Conservation (phyloP, 2,113 vertebrate species). For the Atlantisia rogersi region DNA sequence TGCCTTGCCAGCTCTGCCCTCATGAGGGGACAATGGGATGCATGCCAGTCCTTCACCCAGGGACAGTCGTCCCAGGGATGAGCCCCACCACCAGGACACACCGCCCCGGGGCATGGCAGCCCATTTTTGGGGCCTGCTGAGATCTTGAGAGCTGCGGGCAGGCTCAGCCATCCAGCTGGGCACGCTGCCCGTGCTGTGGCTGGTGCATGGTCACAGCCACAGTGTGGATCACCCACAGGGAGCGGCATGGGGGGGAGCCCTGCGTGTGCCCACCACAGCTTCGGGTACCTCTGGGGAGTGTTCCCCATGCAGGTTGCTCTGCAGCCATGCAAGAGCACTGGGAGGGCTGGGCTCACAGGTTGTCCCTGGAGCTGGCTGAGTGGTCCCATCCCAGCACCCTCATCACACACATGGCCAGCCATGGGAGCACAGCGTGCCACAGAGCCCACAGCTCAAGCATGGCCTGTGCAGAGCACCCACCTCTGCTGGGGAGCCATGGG, state of each 20-base stretch:
- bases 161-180: background rate
- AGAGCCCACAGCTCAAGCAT: background rate
- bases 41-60: too few relatives aligned
- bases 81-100: background rate
- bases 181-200: background rate
- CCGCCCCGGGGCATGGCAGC: background rate
- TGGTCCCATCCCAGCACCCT: background rate
- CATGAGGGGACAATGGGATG: background rate
- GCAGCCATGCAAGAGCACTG: fast-evolving
- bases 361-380: background rate
- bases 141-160: background rate
- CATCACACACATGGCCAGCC: background rate
- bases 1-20: background rate
- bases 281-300: background rate
- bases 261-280: background rate
- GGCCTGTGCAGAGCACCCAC: background rate
- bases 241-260: background rate
- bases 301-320: background rate
- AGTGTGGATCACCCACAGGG: background rate
- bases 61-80: too few relatives aligned
- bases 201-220: background rate
- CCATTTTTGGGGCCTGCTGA: background rate
- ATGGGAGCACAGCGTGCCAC: too few relatives aligned
- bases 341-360: background rate
- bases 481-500: too few relatives aligned